A percentile compares a stretch with the other conserved stretches of the same genome.
Conservation (phyloP, 2,797 vertebrate genomes). For the Phylloscopus collybita region DNA sequence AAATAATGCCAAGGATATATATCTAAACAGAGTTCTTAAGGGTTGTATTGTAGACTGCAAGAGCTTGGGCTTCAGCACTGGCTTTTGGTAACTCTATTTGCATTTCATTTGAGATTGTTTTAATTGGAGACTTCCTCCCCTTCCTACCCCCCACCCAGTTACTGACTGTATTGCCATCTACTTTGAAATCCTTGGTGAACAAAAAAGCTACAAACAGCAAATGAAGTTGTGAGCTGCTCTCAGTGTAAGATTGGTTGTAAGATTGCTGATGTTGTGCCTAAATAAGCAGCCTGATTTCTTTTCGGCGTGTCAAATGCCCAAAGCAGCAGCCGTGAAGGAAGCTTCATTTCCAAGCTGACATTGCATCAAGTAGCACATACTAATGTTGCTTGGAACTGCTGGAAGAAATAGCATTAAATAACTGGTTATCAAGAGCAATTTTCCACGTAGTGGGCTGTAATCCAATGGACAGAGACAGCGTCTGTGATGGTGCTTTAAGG, state of each 20-base stretch:
- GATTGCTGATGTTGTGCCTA: background rate
- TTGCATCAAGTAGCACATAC: background rate
- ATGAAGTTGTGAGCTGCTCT: background rate
- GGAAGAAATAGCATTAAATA: background rate
- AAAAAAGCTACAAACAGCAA: background rate
- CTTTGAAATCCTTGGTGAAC: background rate
- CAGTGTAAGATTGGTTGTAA: background rate
- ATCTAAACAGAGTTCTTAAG: background rate
- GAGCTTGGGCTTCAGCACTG: background rate
- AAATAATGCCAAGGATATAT: background rate
- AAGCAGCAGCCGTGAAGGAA: background rate
- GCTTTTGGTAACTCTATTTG: background rate
- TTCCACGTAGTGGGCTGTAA: background rate
- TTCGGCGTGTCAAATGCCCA: background rate
- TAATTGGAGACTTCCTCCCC: background rate
- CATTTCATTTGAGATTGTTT: background rate
- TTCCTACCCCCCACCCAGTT: fast-evolving
- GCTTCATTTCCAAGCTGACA: background rate
- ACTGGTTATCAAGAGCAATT: background rate
- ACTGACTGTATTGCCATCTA: background rate
- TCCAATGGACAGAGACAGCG: background rate
- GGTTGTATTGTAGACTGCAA: background rate
- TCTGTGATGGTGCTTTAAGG: background rate
- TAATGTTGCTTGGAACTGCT: background rate
- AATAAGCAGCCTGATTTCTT: background rate